These are phyloP conservation scores for Micropoecilia bifurca DNA, from an alignment of 2,797 vertebrate species.

Conservation along the genomic window DNA sequence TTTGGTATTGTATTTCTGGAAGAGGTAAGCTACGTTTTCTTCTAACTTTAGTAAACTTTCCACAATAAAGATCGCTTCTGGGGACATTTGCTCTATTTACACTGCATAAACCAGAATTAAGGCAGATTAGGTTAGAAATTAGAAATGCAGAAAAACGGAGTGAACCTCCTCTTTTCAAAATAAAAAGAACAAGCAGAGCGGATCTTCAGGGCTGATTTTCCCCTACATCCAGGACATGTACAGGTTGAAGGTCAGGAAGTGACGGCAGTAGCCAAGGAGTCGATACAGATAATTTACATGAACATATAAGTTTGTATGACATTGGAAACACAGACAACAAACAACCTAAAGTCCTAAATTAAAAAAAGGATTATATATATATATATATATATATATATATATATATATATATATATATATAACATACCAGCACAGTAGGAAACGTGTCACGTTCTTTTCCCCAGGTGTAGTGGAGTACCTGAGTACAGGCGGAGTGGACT, in stretches of 20 bases:
- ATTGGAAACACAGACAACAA: not conserved
- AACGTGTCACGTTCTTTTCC: not conserved
- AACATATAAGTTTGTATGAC: not conserved
- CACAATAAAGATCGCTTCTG: not conserved
- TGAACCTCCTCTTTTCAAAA: not conserved
- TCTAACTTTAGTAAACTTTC: not conserved
- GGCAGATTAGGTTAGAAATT: not conserved
- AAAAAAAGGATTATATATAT: not conserved
- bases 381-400: not conserved
- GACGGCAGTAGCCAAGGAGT: not conserved
- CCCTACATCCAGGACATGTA: not conserved
- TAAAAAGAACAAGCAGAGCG: not conserved
- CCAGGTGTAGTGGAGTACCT: conserved; percentile 97
- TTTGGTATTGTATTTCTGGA: not conserved
- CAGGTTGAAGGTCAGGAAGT: not conserved
- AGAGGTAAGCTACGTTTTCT: not conserved
- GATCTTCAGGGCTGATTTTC: not conserved
- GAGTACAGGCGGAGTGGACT: conserved; percentile 95
- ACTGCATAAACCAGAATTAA: not conserved
- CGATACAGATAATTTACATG: not conserved
- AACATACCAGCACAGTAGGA: not conserved
- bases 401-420: not conserved
- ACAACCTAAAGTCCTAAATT: not conserved
- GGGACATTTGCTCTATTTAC: not conserved
- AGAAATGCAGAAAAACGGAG: not conserved